A percentile compares a stretch with the other conserved stretches of the same genome.
Conservation (phyloP, 2,888 invertebrate species). For the Drosophila diplacantha region DNA sequence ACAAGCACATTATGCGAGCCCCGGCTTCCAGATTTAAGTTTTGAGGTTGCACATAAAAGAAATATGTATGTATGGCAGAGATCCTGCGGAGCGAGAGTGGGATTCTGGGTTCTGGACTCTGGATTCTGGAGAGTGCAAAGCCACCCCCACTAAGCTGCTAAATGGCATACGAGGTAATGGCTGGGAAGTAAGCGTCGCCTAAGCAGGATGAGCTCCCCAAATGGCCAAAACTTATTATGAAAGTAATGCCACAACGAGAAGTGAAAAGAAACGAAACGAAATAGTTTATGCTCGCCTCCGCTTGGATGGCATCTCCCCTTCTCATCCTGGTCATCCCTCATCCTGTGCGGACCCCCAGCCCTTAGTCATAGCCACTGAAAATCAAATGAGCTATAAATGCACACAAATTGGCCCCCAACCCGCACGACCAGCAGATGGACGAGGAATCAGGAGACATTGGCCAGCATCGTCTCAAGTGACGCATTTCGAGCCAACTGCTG, state of each 20-base stretch:
- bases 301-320: constrained; percentile 1
- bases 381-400: constrained; percentile 68
- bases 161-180: constrained; percentile 64
- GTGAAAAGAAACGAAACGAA: constrained; percentile 35
- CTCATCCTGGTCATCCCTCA: neutral
- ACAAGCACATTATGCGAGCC: constrained; percentile 33
- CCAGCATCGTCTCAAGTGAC: constrained; percentile 19
- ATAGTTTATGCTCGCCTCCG: constrained; percentile 24
- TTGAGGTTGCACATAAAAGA: constrained; percentile 64
- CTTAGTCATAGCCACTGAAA: constrained; percentile 56
- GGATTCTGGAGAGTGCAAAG: constrained; percentile 29
- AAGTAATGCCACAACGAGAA: constrained; percentile 58
- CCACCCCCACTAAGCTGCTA: constrained; percentile 60
- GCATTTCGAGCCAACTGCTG: constrained; percentile 35
- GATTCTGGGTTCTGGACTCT: constrained; percentile 2
- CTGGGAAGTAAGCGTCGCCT: constrained; percentile 62
- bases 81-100: constrained; percentile 6
- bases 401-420: constrained; percentile 36
- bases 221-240: constrained; percentile 69
- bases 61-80: constrained; percentile 44
- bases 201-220: constrained; percentile 69
- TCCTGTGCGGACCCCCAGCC: constrained; percentile 1
- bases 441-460: constrained; percentile 22
- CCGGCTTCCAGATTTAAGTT: constrained; percentile 59
- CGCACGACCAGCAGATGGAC: constrained; percentile 4